phyloP scores from a whole-genome alignment of 1,140 invertebrate species.

The Drosophila murphyi region DNA sequence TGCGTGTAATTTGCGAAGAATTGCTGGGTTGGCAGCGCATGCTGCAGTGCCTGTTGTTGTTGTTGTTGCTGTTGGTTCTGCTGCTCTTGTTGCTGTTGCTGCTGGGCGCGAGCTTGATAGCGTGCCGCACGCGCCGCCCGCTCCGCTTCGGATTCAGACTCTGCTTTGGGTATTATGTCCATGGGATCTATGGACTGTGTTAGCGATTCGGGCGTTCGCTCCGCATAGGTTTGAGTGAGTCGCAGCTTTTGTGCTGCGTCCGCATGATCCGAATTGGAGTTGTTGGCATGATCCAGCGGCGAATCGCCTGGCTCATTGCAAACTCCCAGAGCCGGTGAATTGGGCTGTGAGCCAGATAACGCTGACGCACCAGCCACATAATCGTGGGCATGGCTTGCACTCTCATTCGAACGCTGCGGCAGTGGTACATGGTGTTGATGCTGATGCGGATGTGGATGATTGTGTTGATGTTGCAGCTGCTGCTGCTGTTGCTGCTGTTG shows the following conservation, averaged over 20 bases:
- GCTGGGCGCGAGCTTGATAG: conserved; percentile 60
- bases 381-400: conserved; percentile 63
- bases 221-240: conserved; percentile 56
- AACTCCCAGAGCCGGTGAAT: conserved; percentile 57
- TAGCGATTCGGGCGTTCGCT: conserved; percentile 67
- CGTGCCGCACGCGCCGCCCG: conserved; percentile 55
- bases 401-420: conserved; percentile 72
- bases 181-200: conserved; percentile 78
- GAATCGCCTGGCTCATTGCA: conserved; percentile 63
- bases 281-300: conserved; percentile 65
- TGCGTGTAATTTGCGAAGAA: conserved; percentile 70
- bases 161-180: conserved; percentile 78
- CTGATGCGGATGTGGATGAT: conserved; percentile 33
- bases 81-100: conserved; percentile 61
- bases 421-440: conserved; percentile 63
- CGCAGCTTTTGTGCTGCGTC: conserved; percentile 64
- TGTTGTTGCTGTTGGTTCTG: conserved; percentile 55
- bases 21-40: conserved; percentile 58
- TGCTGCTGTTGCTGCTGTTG: conserved; percentile 38
- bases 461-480: conserved; percentile 32
- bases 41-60: conserved; percentile 52
- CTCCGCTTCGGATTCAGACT: conserved; percentile 68
- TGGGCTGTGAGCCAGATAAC: conserved; percentile 57
- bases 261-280: conserved; percentile 60
- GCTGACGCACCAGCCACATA: conserved; percentile 33